These are phyloP conservation scores for Silurus meridionalis DNA, from an alignment of 2,113 vertebrate genomes.

Conservation along the genomic window DNA sequence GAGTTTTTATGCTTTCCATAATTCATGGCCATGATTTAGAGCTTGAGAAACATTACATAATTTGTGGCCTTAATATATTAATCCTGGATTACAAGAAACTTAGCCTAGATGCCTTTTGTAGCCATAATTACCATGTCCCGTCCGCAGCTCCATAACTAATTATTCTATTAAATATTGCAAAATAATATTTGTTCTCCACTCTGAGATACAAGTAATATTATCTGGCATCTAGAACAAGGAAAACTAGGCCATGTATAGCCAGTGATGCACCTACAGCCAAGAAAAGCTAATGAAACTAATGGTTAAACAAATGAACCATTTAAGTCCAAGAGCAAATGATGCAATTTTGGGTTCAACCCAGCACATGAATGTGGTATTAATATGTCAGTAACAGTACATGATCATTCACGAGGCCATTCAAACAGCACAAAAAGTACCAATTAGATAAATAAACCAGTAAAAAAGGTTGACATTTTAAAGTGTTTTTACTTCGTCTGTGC, in stretches of 20 bases:
- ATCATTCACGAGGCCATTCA: not conserved
- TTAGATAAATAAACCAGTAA: not conserved
- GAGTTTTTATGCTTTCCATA: no score
- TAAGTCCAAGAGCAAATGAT: not conserved
- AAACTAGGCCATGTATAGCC: not conserved
- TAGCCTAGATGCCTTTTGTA: not conserved
- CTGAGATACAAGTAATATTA: not conserved
- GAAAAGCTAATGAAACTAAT: not conserved
- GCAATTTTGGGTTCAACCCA: not conserved
- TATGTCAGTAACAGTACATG: not conserved
- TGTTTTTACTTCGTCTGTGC: constrained; percentile 2
- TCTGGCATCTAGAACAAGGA: not conserved
- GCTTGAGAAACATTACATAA: no score
- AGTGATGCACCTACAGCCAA: not conserved
- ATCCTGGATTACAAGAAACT: not conserved
- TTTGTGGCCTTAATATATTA: not conserved
- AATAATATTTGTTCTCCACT: not conserved
- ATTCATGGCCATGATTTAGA: no score
- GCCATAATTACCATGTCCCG: not conserved
- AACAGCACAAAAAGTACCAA: not conserved
- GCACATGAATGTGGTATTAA: not conserved
- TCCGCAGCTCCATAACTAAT: not conserved
- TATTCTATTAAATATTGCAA: not conserved
- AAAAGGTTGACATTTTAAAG: constrained; percentile 1
- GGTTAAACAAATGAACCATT: not conserved